Evolutionary conservation across 2,888 invertebrate species (phyloP).

Genomic region (Euplagia quadripunctaria): DNA sequence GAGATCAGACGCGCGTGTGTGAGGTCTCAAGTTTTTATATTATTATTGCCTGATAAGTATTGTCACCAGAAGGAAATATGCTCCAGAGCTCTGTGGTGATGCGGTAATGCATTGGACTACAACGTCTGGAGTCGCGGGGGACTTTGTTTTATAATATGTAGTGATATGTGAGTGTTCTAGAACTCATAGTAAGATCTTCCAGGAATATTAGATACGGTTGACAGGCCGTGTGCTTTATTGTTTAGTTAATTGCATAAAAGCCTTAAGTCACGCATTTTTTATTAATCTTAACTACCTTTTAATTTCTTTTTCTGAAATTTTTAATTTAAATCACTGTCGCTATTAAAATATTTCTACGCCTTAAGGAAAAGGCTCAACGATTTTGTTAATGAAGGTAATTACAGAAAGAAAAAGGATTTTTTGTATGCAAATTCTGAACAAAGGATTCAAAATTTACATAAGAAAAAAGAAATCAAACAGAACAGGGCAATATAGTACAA

Average conservation of each 20-base stretch:
- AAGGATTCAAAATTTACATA: conserved; percentile 43
- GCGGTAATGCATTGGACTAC: no score
- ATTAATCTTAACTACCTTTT: neutral
- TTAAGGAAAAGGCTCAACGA: conserved; percentile 23
- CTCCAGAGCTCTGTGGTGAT: no score
- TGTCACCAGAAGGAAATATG: no score
- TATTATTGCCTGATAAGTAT: no score
- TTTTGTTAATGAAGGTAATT: conserved; percentile 29
- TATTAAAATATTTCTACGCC: neutral
- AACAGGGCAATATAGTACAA: conserved; percentile 24
- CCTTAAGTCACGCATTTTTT: neutral
- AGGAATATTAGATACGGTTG: neutral
- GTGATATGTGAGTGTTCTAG: no score
- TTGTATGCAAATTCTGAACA: conserved; percentile 32
- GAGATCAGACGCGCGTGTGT: no score
- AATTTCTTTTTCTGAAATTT: neutral
- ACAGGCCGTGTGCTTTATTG: neutral
- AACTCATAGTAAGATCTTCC: no score
- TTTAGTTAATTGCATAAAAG: neutral
- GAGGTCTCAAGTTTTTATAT: no score
- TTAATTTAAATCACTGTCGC: conserved; percentile 42
- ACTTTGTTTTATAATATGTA: no score
- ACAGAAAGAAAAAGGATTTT: conserved; percentile 24
- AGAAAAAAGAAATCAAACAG: conserved; percentile 26
- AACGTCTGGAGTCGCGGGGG: no score